These are phyloP conservation scores for Geotria australis DNA, from an alignment of 2,797 vertebrate genomes.

Conservation along the genomic window DNA sequence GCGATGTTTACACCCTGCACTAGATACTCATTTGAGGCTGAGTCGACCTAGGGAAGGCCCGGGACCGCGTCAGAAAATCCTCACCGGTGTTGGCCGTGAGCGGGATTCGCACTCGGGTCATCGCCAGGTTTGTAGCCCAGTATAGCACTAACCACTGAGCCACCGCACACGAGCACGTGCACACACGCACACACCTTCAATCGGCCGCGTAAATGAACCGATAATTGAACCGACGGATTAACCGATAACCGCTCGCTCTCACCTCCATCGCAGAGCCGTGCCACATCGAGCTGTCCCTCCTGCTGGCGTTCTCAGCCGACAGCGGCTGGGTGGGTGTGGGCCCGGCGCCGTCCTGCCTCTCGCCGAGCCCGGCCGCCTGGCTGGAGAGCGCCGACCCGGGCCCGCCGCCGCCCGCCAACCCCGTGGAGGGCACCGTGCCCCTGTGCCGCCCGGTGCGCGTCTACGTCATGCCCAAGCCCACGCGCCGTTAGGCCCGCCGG, in stretches of 20 bases:
- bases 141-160: too few relatives aligned
- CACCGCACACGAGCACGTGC: too few relatives aligned
- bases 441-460: slow-evolving; percentile 81
- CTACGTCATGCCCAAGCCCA: slow-evolving; percentile 77
- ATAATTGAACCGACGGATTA: too few relatives aligned
- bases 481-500: slow-evolving; percentile 20
- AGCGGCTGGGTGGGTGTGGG: slow-evolving; percentile 8
- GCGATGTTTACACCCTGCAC: too few relatives aligned
- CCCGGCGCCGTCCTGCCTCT: slow-evolving; percentile 5
- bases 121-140: too few relatives aligned
- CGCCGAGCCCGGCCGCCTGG: slow-evolving; percentile 17
- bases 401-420: slow-evolving; percentile 17
- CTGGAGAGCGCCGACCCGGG: slow-evolving; percentile 20
- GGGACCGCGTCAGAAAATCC: too few relatives aligned
- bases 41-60: too few relatives aligned
- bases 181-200: too few relatives aligned
- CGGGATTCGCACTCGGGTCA: too few relatives aligned
- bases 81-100: too few relatives aligned
- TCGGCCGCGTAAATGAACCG: too few relatives aligned
- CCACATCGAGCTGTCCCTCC: slow-evolving; percentile 57
- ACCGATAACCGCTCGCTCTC: background rate
- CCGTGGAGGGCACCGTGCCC: slow-evolving; percentile 57
- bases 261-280: slow-evolving; percentile 30
- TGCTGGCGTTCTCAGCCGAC: slow-evolving; percentile 54
- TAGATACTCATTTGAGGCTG: too few relatives aligned